These are phyloP conservation scores for Leucopternis melanops DNA, from an alignment of 2,113 vertebrate genomes.

Conservation along the genomic window DNA sequence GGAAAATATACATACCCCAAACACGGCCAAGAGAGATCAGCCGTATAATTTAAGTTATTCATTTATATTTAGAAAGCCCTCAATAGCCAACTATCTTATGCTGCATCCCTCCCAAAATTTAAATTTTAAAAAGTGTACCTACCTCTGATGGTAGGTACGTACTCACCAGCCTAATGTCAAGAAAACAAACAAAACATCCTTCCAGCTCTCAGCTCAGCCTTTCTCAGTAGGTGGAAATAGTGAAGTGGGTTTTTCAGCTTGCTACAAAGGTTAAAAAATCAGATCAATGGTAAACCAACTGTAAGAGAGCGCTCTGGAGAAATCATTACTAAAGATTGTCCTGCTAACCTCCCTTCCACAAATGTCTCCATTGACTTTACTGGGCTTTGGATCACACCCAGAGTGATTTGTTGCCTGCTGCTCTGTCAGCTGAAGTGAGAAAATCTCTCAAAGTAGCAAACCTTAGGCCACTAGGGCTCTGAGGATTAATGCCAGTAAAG, in stretches of 20 bases:
- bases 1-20: too few relatives aligned
- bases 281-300: conserved; percentile 36
- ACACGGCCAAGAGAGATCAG: too few relatives aligned
- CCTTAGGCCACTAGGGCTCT: too few relatives aligned
- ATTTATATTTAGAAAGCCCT: not conserved
- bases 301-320: conserved; percentile 16
- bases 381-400: conserved; percentile 1
- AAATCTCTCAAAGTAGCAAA: not conserved
- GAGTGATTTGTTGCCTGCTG: not conserved
- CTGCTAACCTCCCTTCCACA: conserved; percentile 9
- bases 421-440: conserved; percentile 2
- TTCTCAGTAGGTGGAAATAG: conserved; percentile 2
- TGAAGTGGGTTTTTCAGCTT: conserved; percentile 21
- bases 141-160: not conserved
- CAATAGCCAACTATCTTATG: not conserved
- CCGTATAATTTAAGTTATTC: not conserved
- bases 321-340: conserved; percentile 46
- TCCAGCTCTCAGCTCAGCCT: not conserved
- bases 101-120: not conserved
- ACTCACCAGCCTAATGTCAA: not conserved
- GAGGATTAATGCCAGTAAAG: too few relatives aligned
- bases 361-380: conserved; percentile 21
- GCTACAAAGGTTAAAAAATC: conserved; percentile 44
- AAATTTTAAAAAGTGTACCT: not conserved
- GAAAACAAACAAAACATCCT: not conserved